Conservation (phyloP, 2,113 vertebrate species). For the Leptocoma aspasia region DNA sequence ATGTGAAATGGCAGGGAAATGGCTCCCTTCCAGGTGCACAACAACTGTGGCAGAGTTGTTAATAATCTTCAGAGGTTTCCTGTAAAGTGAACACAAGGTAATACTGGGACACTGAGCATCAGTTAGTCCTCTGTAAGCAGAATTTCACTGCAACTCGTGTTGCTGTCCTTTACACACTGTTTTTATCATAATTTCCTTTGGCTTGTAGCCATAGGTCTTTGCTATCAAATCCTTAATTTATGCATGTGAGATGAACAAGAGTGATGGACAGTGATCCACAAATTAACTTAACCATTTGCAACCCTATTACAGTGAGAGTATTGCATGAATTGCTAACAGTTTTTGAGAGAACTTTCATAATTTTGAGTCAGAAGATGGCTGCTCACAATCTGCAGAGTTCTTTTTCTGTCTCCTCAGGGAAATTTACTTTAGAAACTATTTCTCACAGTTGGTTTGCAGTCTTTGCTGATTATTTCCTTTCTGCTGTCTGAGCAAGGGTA, state of each 20-base stretch:
- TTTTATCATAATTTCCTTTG: neutral
- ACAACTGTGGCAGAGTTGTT: neutral
- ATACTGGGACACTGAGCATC: neutral
- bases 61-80: neutral
- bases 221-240: neutral
- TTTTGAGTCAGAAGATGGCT: neutral
- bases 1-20: neutral
- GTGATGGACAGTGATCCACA: neutral
- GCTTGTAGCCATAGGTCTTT: neutral
- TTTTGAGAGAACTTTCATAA: neutral
- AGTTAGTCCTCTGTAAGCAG: neutral
- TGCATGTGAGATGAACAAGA: fast-evolving
- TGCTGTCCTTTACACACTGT: neutral
- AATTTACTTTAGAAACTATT: neutral
- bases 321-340: neutral
- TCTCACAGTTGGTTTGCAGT: neutral
- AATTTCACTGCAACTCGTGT: neutral
- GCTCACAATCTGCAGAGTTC: neutral
- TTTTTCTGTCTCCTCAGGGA: neutral
- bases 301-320: neutral
- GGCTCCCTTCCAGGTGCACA: neutral
- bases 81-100: neutral
- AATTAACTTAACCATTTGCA: neutral
- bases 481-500: neutral
- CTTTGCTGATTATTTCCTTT: neutral